Percentiles rank a stretch among this genome's conserved stretches.
These are phyloP conservation scores for Alloplasta piceator DNA, from an alignment of 2,888 invertebrate genomes.

Conservation along the genomic window DNA sequence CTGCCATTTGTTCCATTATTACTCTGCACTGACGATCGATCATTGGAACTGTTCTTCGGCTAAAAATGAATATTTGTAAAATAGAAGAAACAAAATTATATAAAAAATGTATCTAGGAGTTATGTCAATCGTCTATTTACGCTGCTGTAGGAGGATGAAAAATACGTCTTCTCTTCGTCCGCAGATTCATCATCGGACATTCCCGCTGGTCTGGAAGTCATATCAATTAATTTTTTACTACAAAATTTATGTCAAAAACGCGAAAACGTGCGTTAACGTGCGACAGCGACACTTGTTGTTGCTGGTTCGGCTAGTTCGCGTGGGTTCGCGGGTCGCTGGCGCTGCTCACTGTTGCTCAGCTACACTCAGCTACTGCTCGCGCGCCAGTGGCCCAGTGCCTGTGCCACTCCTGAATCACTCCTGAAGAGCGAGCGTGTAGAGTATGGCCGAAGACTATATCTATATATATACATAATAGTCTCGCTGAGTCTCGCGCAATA, in stretches of 20 bases:
- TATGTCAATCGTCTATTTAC: conserved; percentile 54
- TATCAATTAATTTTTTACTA: conserved; percentile 15
- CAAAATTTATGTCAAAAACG: conserved; percentile 9
- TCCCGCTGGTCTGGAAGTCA: conserved; percentile 66
- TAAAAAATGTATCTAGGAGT: conserved; percentile 31
- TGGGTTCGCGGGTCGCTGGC: conserved; percentile 10
- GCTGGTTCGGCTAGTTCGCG: not conserved
- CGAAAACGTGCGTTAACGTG: not conserved
- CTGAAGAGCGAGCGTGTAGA: too few species aligned
- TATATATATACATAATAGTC: too few species aligned
- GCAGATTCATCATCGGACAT: conserved; percentile 67
- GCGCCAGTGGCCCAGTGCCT: too few species aligned
- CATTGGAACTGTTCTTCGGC: conserved; percentile 22
- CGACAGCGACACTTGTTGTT: conserved; percentile 14
- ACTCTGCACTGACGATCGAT: conserved; percentile 16
- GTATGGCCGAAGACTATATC: too few species aligned
- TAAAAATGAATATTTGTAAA: conserved; percentile 8
- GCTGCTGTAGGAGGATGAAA: conserved; percentile 38
- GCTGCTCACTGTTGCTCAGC: too few species aligned
- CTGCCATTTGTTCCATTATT: too few species aligned
- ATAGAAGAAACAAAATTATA: conserved; percentile 16
- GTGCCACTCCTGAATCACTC: too few species aligned
- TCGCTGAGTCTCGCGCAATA: too few species aligned
- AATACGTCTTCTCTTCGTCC: conserved; percentile 63
- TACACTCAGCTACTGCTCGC: conserved; percentile 29